Evolutionary conservation across 2,888 invertebrate species (phyloP).

Genomic region (Harpalus rufipes): DNA sequence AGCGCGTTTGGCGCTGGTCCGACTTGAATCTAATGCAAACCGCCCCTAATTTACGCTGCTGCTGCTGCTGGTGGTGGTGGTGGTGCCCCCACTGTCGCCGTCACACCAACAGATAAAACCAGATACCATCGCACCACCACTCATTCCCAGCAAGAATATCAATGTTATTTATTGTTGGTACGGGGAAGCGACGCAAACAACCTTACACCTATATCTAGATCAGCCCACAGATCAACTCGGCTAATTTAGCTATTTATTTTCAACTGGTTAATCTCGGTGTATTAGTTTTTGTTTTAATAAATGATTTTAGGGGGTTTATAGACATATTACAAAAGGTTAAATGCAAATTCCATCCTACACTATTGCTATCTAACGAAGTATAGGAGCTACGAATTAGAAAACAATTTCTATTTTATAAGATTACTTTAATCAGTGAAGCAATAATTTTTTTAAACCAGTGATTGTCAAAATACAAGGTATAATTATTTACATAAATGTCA

Average conservation of each 20-base stretch:
- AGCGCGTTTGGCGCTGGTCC: slow-evolving; percentile 68
- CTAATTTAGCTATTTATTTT: slow-evolving; percentile 51
- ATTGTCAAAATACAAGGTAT: too few relatives aligned
- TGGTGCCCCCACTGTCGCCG: slow-evolving; percentile 39
- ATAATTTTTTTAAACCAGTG: too few relatives aligned
- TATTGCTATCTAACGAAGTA: too few relatives aligned
- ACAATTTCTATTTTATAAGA: too few relatives aligned
- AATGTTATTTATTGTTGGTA: slow-evolving; percentile 59
- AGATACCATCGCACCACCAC: slow-evolving; percentile 52
- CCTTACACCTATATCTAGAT: slow-evolving; percentile 30
- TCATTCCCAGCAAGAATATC: slow-evolving; percentile 56
- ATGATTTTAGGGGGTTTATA: background rate
- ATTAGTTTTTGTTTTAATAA: slow-evolving; percentile 43
- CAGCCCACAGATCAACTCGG: slow-evolving; percentile 16
- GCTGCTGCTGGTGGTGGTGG: too few relatives aligned
- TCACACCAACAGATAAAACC: slow-evolving; percentile 63
- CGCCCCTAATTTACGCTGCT: slow-evolving; percentile 64
- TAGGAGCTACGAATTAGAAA: too few relatives aligned
- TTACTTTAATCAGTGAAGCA: too few relatives aligned
- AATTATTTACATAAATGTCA: too few relatives aligned
- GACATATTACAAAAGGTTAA: background rate
- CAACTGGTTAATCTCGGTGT: slow-evolving; percentile 21
- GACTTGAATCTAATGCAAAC: slow-evolving; percentile 67
- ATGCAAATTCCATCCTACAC: too few relatives aligned
- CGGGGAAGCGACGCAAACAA: slow-evolving; percentile 14